Evolutionary conservation across 2,113 vertebrate genomes (phyloP).

Genomic region (Nothoprocta perdicaria): DNA sequence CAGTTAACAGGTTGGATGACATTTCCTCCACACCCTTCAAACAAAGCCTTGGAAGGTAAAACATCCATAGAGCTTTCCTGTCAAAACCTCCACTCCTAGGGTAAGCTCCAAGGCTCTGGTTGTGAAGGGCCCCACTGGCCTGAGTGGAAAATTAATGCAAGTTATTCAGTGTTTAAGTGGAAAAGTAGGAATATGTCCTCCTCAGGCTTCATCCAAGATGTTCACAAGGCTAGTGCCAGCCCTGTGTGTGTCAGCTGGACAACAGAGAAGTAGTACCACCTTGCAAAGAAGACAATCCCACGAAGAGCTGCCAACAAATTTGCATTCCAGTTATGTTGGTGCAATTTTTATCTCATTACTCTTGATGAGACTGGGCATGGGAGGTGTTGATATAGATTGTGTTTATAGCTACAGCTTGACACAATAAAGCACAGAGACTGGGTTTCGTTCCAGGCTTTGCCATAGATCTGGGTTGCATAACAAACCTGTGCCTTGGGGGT

Average conservation of each 20-base stretch:
- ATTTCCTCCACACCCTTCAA: slow-evolving; percentile 61
- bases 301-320: neutral
- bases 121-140: neutral
- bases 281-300: slow-evolving; percentile 16
- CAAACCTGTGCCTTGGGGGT: neutral
- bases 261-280: neutral
- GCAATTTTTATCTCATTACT: slow-evolving; percentile 39
- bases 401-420: slow-evolving; percentile 28
- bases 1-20: slow-evolving; percentile 38
- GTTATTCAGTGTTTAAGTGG: neutral
- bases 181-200: neutral
- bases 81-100: slow-evolving; percentile 19
- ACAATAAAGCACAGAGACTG: neutral
- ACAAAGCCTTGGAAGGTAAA: slow-evolving; percentile 31
- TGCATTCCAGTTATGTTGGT: neutral
- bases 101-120: neutral
- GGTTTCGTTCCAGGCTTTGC: slow-evolving; percentile 7
- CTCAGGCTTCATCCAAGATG: neutral
- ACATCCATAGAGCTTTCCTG: slow-evolving; percentile 33
- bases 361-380: neutral
- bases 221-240: neutral
- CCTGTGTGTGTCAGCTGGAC: neutral
- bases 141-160: neutral
- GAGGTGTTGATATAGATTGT: slow-evolving; percentile 9
- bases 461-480: neutral